A percentile compares a stretch with the other conserved stretches of the same genome.
These are phyloP conservation scores for Drosophila sucinea DNA, from an alignment of 1,140 invertebrate genomes.

Conservation along the genomic window DNA sequence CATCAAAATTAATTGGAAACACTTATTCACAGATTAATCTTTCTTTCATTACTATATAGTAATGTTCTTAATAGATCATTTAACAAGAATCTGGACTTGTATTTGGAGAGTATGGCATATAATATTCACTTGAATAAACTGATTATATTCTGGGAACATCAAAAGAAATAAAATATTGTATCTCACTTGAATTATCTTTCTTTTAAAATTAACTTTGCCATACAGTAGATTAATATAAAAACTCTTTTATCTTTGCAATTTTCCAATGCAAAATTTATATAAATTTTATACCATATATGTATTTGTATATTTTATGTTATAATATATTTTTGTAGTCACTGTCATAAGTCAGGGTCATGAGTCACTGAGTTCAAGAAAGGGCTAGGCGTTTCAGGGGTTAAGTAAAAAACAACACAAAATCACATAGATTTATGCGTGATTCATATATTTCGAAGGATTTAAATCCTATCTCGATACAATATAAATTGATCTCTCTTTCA, in stretches of 20 bases:
- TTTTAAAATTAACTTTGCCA: no score
- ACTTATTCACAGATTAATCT: background rate
- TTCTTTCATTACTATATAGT: no score
- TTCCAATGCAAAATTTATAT: background rate
- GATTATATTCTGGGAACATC: background rate
- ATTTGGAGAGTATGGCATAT: background rate
- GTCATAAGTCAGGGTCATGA: slow-evolving; percentile 4
- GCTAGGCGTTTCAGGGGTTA: background rate
- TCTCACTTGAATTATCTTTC: no score
- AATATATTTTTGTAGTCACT: background rate
- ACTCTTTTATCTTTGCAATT: background rate
- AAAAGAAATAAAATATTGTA: no score
- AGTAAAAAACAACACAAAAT: background rate
- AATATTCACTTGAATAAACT: background rate
- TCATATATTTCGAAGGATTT: background rate
- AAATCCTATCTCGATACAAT: background rate
- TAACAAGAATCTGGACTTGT: background rate
- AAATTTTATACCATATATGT: background rate
- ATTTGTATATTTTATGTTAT: background rate
- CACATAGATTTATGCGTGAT: slow-evolving; percentile 6
- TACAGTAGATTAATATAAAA: no score
- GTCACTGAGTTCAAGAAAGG: background rate
- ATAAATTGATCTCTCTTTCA: background rate
- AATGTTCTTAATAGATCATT: background rate
- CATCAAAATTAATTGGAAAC: background rate